phyloP scores from a whole-genome alignment of 2,797 vertebrate species.

The Morelia viridis region DNA sequence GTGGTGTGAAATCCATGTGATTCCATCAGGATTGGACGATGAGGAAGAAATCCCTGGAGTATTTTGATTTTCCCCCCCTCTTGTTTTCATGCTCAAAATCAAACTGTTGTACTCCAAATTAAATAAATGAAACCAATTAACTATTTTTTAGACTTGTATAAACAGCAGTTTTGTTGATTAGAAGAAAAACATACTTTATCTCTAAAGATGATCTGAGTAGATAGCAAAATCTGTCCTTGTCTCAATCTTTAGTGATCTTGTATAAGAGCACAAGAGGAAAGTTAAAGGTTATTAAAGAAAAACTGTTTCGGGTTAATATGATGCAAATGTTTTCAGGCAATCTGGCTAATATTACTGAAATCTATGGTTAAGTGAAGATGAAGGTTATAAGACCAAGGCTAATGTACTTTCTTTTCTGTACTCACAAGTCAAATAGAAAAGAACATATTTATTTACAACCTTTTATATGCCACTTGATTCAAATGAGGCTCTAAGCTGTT shows the following conservation, averaged over 20 bases:
- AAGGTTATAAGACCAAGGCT: not conserved
- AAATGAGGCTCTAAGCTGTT: too few species aligned
- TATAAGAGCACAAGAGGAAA: not conserved
- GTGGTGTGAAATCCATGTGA: not conserved
- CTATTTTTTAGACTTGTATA: not conserved
- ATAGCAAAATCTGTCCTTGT: not conserved
- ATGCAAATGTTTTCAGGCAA: not conserved
- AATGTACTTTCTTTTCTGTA: not conserved
- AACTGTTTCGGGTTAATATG: not conserved
- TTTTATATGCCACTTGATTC: too few species aligned
- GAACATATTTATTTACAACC: too few species aligned
- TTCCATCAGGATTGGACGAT: not conserved
- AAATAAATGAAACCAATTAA: not conserved
- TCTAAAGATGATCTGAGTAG: not conserved
- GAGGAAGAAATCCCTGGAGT: not conserved
- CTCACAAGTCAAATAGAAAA: not conserved
- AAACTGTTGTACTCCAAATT: not conserved
- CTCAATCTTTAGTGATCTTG: not conserved
- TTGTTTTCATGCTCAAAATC: not conserved
- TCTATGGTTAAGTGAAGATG: not conserved
- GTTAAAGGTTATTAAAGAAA: not conserved
- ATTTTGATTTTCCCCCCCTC: not conserved
- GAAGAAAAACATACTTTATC: not conserved
- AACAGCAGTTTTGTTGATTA: not conserved
- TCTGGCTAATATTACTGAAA: not conserved